Base-by-base conservation (phyloP, 2,797 vertebrate genomes). In the Rhodeus uyekii region DNA sequence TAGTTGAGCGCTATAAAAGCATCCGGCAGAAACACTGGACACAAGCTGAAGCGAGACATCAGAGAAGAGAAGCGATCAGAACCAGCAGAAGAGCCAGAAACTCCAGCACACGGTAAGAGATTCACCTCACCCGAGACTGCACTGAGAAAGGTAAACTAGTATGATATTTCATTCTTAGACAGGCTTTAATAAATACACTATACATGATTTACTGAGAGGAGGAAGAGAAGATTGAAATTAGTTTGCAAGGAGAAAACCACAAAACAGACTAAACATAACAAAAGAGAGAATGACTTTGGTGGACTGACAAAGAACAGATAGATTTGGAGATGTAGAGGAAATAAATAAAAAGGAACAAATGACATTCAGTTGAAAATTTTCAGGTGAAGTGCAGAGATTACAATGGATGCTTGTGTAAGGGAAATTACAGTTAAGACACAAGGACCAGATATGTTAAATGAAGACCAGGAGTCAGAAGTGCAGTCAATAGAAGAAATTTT, bases 1-100 rank as follows among this genome's bases (percentile, higher is more conserved):
- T 85, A 64, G 38, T 6, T 1, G 46, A 65, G 14, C 46, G 71
- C 87, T 86, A 90, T 90, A 88, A 89, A 88, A 88, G 74, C 34
- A n/a, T 14, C 18, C 34, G 14, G 53, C 44, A 24, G 77, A 74
- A 36, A 22, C 19, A 81, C 39, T n/a, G 60, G 29, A n/a, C n/a
- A n/a, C 58, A 74, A 22, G 61, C 38, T 76, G 46, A 48, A 48
- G 55, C n/a, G 46, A 74, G 69, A 78, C n/a, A n/a, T n/a, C 55
- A 80, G 61, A 83, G 67, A 68, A 29, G 38, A 71, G 75, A 38
- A 64, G 4, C 55, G 29, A 3, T 24, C 76, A 77, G 68, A 78
- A 65, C 39, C 42, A 18, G 3, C 61, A 9, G 32, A 53, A 78
- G 61, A 69, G 42, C 8, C 64, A 22, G 64, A 55, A 14, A 16